Base-by-base conservation (phyloP, 37 sponge, comb jelly and placozoan species). In the Diacarnus erythraeanus region DNA sequence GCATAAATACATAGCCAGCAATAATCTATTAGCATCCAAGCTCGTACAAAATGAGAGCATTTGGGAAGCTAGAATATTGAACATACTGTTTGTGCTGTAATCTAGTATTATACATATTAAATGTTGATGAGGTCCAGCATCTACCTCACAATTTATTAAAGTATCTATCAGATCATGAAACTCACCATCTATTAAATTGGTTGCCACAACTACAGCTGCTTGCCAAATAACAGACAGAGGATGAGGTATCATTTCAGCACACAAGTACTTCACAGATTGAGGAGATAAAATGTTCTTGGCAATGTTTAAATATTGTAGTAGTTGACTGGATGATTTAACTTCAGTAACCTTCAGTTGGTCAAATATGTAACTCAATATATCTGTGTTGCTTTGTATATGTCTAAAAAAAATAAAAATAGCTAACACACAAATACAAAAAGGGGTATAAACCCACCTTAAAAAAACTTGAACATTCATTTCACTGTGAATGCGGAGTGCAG, bases 221-320 rank as follows among this genome's bases (percentile, higher is more conserved):
- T 21, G 34, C 36, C 64, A 5, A 40, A 81, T 73, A 40, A 51
- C 42, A 31, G 82, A 61, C 5, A 71, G 43, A 42, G 84, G 72
- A 66, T 75, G 84, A 31, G 44, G 15, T 69, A 69, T 20, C 29
- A 68, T 40, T 31, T 57, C 59, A 42, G 71, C 31, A 66, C 71
- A 77, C 5, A 75, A 44, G 57, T 41, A 44, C 25, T 18, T 38
- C 35, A 81, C 64, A 10, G 44, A 34, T 5, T 44, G 34, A 39
- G 44, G 39, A 12, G 79, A 68, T 23, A 64, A 41, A 27, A 65
- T 17, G 38, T 35, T 37, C 1, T 41, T 21, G 1, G 38, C 23
- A 42, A 40, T 39, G n/a, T 59, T 30, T 30, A 76, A 42, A 30
- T 65, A 65, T 1, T 65, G 35, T 2, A 65, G 34, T 30, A 65